Base-by-base conservation (phyloP, 2,797 vertebrate genomes). In the Poecilia gillii region DNA sequence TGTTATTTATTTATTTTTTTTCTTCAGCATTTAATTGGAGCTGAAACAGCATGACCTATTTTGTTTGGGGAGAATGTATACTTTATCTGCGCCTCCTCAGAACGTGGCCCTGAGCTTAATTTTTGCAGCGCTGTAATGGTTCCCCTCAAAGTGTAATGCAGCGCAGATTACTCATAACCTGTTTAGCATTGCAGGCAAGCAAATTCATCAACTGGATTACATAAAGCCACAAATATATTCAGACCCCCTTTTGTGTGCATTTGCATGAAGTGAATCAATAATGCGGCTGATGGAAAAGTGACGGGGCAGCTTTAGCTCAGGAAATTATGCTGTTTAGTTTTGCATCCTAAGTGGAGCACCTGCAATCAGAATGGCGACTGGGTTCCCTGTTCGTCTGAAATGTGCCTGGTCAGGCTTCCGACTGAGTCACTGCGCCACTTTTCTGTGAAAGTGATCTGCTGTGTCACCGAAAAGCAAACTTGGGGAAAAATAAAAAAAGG, bases 11-110 rank as follows among this genome's bases (percentile, higher is more conserved):
- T 81, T 55, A 18, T 78, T 59, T 72, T 75, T 49, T 85, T 78
- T 33, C 46, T 85, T 73, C 82, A 39, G 84, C 81, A 75, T 95
- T 94, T 94, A 95, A 95, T 95, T 95, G 93, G 92, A 94, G 93
- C 95, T 94, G 94, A 95, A 96, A 94, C 93, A 92, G 92, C 94
- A 90, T 96, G 95, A 96, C 95, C 95, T 94, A 95, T 96, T 96
- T 96, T 92, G 91, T 94, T 92, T 93, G 90, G 84, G 88, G 91
- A 89, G 87, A 93, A 93, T 90, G 78, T 94, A 92, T 90, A 92
- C 87, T 94, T 93, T 92, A 83, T 94, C 87, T 88, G 85, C 64
- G 83, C 89, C 90, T 93, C 88, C 87, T 94, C 90, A 91, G 86
- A 92, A 93, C 91, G 91, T 93, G 94, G 95, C 93, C 95, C 92